Evolutionary conservation across 2,888 invertebrate genomes (phyloP), one percentile per base, ranked within the genome.

Genomic region (Nomada fucata): DNA sequence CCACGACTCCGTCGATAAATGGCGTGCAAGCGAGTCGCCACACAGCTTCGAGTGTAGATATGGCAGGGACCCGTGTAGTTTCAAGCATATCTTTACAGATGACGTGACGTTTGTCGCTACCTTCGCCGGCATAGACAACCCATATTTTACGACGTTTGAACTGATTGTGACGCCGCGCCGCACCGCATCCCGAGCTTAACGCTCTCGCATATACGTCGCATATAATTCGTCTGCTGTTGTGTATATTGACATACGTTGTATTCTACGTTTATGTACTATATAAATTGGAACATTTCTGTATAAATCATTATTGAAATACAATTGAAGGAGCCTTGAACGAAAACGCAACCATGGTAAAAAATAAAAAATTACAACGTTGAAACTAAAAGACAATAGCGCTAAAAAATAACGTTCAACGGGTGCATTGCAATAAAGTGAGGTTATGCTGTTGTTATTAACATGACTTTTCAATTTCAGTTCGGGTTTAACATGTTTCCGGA

Each of bases 401-500:
- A 67, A 52, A 7, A 72, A 10, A 52, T 71, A 53, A 36, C 11
- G 57, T 74, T 50, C 42, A 29, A 71, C 59, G 65, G 55, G 60
- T 36, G 36, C 44, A 69, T 78, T 65, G 2, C 18, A 20, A 60
- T 69, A 23, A 29, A 79, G 42, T 52, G 76, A 86, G 85, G 86
- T 90, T 86, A 89, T 64, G 79, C 80, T 88, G 72, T 81, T 64
- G 68, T 67, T 18, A 83, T 76, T 61, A 82, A 79, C 65, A 89
- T 90, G 88, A 89, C 86, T 85, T 88, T 90, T 65, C 73, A 82
- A 67, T 96, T 96, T 95, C 96, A 97, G 95, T 98, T 98, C 94
- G 96, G 97, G 59, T 97, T 98, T 94, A 97, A 97, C 94, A 96
- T 98, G 96, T 98, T 98, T 93, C 97, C 97, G 88, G 97, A 97